Percentiles rank a stretch among this genome's conserved stretches.
These are phyloP conservation scores for Perodicticus potto DNA, from an alignment of 2,797 vertebrate species.

Conservation along the genomic window DNA sequence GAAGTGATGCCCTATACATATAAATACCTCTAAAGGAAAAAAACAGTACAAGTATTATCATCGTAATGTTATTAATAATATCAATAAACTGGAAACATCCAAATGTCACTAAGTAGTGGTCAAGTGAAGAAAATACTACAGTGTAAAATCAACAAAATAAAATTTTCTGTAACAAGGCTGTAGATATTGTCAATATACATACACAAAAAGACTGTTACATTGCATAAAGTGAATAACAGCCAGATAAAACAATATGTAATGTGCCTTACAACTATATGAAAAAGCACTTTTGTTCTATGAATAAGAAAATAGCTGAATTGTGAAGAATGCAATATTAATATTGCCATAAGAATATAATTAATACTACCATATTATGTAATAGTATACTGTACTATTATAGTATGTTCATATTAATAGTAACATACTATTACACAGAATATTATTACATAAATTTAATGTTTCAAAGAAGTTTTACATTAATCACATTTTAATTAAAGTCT, in stretches of 20 bases:
- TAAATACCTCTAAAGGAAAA: constrained; percentile 47
- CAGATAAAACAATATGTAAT: not conserved
- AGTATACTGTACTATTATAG: not conserved
- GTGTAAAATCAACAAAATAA: constrained; percentile 36
- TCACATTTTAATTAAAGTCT: not conserved
- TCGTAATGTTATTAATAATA: not conserved
- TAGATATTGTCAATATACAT: not conserved
- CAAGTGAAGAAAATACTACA: not conserved
- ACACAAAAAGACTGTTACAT: not conserved
- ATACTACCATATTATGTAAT: not conserved
- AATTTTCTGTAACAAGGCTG: not conserved
- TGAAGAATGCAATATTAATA: not conserved
- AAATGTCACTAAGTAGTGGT: not conserved
- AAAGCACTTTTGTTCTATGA: constrained; percentile 10
- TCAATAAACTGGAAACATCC: constrained; percentile 15
- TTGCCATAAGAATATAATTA: not conserved
- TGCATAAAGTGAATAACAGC: not conserved
- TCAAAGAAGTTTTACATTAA: constrained; percentile 7
- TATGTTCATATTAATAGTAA: not conserved
- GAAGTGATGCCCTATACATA: not conserved
- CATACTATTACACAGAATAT: not conserved
- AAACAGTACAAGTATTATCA: constrained; percentile 18
- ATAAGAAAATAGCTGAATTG: constrained; percentile 15
- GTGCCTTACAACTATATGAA: not conserved
- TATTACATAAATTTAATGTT: not conserved